Evolutionary conservation across 2,888 invertebrate genomes (phyloP).

Genomic region (Pogonocherus hispidulus): DNA sequence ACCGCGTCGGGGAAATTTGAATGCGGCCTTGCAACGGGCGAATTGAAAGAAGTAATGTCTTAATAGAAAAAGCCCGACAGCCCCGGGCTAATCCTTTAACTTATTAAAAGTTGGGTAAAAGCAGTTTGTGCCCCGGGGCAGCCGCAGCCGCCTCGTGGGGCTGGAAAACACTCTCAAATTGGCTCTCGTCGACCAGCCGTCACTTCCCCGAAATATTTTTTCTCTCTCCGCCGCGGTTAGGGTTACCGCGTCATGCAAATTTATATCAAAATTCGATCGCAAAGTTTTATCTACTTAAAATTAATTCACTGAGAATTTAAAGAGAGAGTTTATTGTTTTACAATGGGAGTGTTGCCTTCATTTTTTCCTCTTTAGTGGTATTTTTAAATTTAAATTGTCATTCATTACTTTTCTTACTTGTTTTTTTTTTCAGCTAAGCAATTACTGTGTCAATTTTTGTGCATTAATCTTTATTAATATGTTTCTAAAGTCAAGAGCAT

Average conservation of each 20-base stretch:
- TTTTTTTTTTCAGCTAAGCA: too few relatives aligned
- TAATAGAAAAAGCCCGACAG: constrained; percentile 65
- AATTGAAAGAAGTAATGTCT: constrained; percentile 60
- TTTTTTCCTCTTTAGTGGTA: too few relatives aligned
- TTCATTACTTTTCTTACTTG: too few relatives aligned
- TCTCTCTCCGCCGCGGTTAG: constrained; percentile 57
- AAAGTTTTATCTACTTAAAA: constrained; percentile 63
- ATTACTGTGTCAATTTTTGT: too few relatives aligned
- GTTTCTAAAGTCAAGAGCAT: too few relatives aligned
- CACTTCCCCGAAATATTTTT: constrained; percentile 64
- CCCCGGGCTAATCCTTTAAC: constrained; percentile 67
- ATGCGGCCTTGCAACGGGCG: constrained; percentile 35
- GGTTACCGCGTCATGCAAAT: constrained; percentile 69
- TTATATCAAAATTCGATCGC: constrained; percentile 66
- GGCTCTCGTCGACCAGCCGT: constrained; percentile 64
- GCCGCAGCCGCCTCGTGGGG: constrained; percentile 58
- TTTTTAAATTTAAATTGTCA: too few relatives aligned
- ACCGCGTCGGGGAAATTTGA: constrained; percentile 14
- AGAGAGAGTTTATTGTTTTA: too few relatives aligned
- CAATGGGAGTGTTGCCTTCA: too few relatives aligned
- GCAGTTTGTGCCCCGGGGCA: constrained; percentile 65
- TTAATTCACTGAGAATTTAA: too few relatives aligned
- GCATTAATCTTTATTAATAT: too few relatives aligned
- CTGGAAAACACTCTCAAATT: constrained; percentile 65
- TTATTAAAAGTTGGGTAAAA: constrained; percentile 68